A percentile compares a stretch with the other conserved stretches of the same genome.
phyloP scores from a whole-genome alignment of 2,888 invertebrate genomes.

The Heliconius charithonia region DNA sequence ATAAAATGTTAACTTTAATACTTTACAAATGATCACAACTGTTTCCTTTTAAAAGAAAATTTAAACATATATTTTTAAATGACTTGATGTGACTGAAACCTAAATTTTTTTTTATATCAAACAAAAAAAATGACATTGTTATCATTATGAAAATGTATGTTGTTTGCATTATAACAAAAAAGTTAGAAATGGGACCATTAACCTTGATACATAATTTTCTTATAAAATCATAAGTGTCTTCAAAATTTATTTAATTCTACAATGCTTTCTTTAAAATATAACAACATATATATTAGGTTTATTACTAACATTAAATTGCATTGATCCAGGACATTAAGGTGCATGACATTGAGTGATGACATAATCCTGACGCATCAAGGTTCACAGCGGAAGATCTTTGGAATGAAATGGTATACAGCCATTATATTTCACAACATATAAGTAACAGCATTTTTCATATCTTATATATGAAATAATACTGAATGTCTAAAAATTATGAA shows the following conservation, averaged over 20 bases:
- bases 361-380: constrained; percentile 62
- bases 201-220: neutral
- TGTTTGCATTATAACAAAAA: neutral
- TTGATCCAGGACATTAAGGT: constrained; percentile 79
- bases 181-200: neutral
- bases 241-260: neutral
- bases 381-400: constrained; percentile 71
- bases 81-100: neutral
- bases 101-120: too few relatives aligned
- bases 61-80: neutral
- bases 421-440: constrained; percentile 49
- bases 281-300: constrained; percentile 44
- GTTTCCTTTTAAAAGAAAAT: too few relatives aligned
- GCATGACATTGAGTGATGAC: constrained; percentile 76
- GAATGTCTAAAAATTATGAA: neutral
- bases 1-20: neutral
- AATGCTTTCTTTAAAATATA: constrained; percentile 30
- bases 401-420: constrained; percentile 80
- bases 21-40: too few relatives aligned
- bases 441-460: constrained; percentile 2
- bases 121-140: neutral
- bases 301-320: constrained; percentile 76
- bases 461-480: constrained; percentile 16
- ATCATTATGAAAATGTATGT: neutral
- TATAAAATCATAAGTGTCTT: neutral